These are phyloP conservation scores for Abrostola triplasia DNA, from an alignment of 2,888 invertebrate genomes.

Conservation along the genomic window DNA sequence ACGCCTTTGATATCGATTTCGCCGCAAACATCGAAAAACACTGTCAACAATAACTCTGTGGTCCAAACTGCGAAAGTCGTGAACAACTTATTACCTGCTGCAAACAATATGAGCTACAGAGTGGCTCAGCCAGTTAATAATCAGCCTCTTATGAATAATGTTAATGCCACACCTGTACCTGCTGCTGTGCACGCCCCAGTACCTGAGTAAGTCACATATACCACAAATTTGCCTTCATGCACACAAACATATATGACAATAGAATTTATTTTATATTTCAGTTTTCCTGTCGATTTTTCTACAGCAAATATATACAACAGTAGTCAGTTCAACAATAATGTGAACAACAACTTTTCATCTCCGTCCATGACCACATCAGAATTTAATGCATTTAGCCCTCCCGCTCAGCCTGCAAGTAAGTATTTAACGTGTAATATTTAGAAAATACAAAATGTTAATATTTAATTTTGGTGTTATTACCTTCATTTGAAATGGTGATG, in stretches of 20 bases:
- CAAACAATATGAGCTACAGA: constrained; percentile 73
- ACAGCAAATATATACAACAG: constrained; percentile 92
- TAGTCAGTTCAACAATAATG: constrained; percentile 79
- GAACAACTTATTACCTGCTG: constrained; percentile 67
- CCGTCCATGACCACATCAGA: constrained; percentile 81
- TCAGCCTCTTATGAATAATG: constrained; percentile 67
- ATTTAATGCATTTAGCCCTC: constrained; percentile 73
- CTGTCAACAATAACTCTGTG: constrained; percentile 69
- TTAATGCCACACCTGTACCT: constrained; percentile 58
- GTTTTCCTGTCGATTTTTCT: constrained; percentile 92
- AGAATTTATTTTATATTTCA: constrained; percentile 62
- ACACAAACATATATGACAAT: constrained; percentile 1
- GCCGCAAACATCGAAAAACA: constrained; percentile 69
- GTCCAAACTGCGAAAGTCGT: constrained; percentile 73
- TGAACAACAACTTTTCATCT: constrained; percentile 75
- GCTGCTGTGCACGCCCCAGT: constrained; percentile 64
- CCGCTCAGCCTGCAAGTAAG: constrained; percentile 74
- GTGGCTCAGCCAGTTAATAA: constrained; percentile 77
- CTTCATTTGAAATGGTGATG: constrained; percentile 5
- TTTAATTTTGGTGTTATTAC: not conserved
- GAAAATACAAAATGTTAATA: not conserved
- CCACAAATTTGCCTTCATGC: not conserved
- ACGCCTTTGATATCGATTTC: constrained; percentile 81
- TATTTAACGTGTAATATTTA: constrained; percentile 26
- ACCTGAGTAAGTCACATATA: constrained; percentile 77